Percentiles rank a stretch among this genome's conserved stretches.
phyloP scores from a whole-genome alignment of 2,888 invertebrate genomes.

The Eueremaeus valkanovi region DNA sequence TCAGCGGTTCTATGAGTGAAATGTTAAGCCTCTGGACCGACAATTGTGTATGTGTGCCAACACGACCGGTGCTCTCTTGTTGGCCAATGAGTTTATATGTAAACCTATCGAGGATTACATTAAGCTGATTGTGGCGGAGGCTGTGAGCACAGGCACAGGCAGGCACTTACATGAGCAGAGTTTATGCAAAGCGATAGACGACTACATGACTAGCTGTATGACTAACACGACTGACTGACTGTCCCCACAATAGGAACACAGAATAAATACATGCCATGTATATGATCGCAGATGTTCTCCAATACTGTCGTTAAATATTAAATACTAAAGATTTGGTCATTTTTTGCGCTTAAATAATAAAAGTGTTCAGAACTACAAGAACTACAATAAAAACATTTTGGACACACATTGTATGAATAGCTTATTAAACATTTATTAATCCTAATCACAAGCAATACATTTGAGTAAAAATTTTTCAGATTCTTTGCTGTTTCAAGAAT shows the following conservation, averaged over 20 bases:
- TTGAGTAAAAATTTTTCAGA: neutral
- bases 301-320: neutral
- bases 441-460: neutral
- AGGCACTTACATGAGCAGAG: neutral
- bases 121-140: no score
- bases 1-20: neutral
- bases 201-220: neutral
- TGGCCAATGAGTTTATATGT: neutral
- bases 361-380: no score
- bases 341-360: neutral
- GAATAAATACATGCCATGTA: no score
- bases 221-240: neutral
- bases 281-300: neutral
- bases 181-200: neutral
- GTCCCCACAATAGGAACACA: no score
- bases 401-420: no score
- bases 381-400: no score
- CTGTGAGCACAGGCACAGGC: neutral
- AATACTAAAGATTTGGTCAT: neutral
- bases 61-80: neutral
- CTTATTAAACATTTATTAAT: no score
- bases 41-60: neutral
- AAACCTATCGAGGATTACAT: neutral
- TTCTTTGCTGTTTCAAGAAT: no score
- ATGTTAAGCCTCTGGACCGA: neutral